phyloP scores from a whole-genome alignment of 2,888 invertebrate genomes.

The Muschampia plurimacula region DNA sequence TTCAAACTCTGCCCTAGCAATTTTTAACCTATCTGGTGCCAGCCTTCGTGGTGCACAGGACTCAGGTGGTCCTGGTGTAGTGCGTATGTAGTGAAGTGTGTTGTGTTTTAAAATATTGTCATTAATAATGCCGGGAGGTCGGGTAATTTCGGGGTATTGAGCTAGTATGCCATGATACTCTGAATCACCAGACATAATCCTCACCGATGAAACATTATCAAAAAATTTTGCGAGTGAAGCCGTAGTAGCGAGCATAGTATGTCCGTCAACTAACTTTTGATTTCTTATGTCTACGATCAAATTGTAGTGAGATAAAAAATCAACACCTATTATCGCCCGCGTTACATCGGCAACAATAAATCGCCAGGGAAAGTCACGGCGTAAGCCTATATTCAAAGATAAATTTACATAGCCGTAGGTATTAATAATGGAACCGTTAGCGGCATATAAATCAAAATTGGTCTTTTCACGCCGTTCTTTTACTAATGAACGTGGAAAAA shows the following conservation, averaged over 20 bases:
- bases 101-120: background rate
- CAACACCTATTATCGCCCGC: constrained; percentile 51
- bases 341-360: constrained; percentile 51
- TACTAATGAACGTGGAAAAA: background rate
- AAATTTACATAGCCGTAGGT: constrained; percentile 8
- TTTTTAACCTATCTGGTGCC: constrained; percentile 8
- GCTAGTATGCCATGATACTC: background rate
- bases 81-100: constrained; percentile 1
- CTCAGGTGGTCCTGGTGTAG: constrained; percentile 6
- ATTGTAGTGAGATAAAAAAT: constrained; percentile 50
- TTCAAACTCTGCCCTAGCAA: constrained; percentile 6
- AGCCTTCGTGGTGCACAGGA: constrained; percentile 9
- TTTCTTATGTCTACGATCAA: constrained; percentile 51
- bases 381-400: constrained; percentile 47
- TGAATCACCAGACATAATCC: background rate
- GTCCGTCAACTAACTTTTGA: background rate
- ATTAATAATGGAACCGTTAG: constrained; percentile 7
- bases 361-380: constrained; percentile 47
- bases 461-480: constrained; percentile 11
- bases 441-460: constrained; percentile 1
- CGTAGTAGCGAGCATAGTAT: constrained; percentile 2
- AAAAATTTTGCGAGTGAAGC: background rate
- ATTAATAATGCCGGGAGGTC: background rate
- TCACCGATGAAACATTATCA: constrained; percentile 3
- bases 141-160: background rate